Evolutionary conservation across 2,113 vertebrate species (phyloP).

Genomic region (Scytalopus superciliaris): DNA sequence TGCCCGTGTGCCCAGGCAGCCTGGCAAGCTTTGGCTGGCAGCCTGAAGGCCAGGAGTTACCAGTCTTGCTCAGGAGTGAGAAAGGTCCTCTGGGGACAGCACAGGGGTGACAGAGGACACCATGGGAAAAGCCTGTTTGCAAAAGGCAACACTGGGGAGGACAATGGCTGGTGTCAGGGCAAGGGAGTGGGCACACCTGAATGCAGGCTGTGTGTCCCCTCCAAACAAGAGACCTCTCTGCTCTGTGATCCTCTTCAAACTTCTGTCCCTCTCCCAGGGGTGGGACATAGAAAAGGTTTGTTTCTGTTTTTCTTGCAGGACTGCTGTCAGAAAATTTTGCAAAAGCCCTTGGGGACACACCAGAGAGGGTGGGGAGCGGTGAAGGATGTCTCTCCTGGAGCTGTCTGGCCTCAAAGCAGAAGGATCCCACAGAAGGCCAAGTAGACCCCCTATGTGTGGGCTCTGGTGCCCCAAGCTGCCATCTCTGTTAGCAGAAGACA

Average conservation of each 20-base stretch:
- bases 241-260: neutral
- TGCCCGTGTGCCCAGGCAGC: neutral
- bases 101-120: neutral
- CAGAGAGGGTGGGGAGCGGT: neutral
- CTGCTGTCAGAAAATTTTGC: neutral
- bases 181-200: fast-evolving
- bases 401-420: neutral
- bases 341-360: neutral
- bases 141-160: neutral
- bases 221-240: neutral
- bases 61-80: neutral
- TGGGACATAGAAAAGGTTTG: neutral
- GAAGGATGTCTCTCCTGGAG: fast-evolving
- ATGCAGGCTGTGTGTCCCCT: neutral
- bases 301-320: neutral
- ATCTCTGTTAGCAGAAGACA: neutral
- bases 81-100: conserved; percentile 18
- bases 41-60: neutral
- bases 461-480: neutral
- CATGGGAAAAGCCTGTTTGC: neutral
- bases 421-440: neutral
- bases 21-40: neutral
- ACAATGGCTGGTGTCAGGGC: fast-evolving
- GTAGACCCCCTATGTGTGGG: fast-evolving
- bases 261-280: neutral